Evolutionary conservation across 2,113 vertebrate genomes (phyloP).

Genomic region (Eulemur macaco): DNA sequence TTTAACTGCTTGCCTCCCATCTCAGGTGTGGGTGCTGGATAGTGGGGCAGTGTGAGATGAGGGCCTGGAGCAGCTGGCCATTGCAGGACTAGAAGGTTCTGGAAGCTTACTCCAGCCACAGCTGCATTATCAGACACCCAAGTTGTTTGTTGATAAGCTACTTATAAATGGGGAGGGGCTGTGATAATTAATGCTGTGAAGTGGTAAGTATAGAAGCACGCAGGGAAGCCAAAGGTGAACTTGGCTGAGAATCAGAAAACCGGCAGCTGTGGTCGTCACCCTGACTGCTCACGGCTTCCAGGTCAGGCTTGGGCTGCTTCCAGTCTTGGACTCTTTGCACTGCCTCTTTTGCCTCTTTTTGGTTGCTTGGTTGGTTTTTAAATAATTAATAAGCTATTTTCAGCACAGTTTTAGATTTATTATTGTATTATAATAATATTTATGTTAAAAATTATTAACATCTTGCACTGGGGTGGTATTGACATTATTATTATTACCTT

Average conservation of each 20-base stretch:
- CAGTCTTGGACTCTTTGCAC: accelerated
- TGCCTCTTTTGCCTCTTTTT: neutral
- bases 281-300: accelerated
- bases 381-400: neutral
- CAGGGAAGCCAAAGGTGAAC: accelerated
- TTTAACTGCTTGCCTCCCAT: neutral
- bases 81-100: neutral
- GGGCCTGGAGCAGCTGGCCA: accelerated
- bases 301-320: accelerated
- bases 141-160: neutral
- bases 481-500: no score
- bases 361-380: neutral
- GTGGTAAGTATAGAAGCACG: neutral
- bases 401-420: neutral
- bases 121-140: neutral
- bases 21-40: neutral
- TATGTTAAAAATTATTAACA: no score
- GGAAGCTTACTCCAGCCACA: neutral
- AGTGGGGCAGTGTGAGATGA: no score
- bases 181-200: neutral
- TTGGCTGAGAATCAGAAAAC: neutral
- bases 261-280: accelerated
- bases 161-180: neutral
- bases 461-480: accelerated
- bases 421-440: no score